Conservation (phyloP, 1,140 invertebrate species). For the Aradophagus sp. region DNA sequence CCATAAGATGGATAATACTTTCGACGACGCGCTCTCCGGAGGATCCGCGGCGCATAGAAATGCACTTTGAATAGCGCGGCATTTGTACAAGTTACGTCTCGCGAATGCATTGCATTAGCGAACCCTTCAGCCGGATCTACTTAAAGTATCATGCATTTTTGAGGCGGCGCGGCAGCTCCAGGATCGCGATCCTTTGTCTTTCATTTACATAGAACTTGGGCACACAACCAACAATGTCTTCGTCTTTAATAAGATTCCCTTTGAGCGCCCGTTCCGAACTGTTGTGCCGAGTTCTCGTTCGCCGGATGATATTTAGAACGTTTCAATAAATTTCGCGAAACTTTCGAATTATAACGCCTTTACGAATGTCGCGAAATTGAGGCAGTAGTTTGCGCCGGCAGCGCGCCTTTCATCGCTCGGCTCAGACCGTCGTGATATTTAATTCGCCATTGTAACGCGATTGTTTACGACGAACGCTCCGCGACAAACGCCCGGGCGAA, state of each 20-base stretch:
- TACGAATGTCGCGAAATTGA: constrained; percentile 26
- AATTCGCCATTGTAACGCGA: constrained; percentile 4
- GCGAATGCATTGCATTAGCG: constrained; percentile 55
- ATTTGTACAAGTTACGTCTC: constrained; percentile 52
- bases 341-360: constrained; percentile 31
- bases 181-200: constrained; percentile 54
- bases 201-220: constrained; percentile 58
- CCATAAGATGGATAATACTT: constrained; percentile 45
- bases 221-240: constrained; percentile 53
- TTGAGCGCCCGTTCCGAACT: constrained; percentile 44
- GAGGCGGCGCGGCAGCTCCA: constrained; percentile 47
- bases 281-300: constrained; percentile 42
- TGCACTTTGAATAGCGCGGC: constrained; percentile 51
- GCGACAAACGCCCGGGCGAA: too few species aligned
- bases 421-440: too few species aligned
- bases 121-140: constrained; percentile 50
- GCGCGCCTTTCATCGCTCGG: too few species aligned
- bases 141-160: constrained; percentile 58
- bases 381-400: too few species aligned
- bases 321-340: constrained; percentile 47
- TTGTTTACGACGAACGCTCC: constrained; percentile 4
- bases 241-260: constrained; percentile 55
- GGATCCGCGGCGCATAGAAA: constrained; percentile 45
- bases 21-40: constrained; percentile 27
- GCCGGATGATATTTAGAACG: constrained; percentile 42